Conservation (phyloP, 2,888 invertebrate species). For the Lysandra bellargus region DNA sequence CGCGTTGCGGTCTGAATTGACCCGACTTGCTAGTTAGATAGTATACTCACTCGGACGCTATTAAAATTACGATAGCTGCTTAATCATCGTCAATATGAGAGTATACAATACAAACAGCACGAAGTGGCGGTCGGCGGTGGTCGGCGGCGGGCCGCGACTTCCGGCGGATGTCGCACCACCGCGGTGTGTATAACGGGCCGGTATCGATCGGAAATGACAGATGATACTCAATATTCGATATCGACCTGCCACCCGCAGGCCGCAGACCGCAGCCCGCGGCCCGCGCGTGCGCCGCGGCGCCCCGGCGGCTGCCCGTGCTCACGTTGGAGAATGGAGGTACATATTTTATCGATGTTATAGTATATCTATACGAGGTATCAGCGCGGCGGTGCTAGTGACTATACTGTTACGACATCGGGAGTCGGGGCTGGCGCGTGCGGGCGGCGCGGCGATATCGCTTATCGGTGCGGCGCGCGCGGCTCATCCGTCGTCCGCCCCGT, state of each 20-base stretch:
- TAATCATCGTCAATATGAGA: not conserved
- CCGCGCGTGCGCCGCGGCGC: not conserved
- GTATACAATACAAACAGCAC: constrained; percentile 4
- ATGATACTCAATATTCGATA: not conserved
- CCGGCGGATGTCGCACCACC: constrained; percentile 14
- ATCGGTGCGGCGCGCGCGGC: not conserved
- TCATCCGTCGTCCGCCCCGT: constrained; percentile 4
- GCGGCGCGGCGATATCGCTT: constrained; percentile 1
- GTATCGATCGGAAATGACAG: not conserved
- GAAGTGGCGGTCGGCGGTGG: constrained; percentile 1
- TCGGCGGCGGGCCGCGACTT: not conserved
- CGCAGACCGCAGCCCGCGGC: not conserved
- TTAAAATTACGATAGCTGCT: not conserved
- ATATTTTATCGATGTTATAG: not conserved
- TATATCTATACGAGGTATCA: not conserved
- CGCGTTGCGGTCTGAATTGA: too few relatives aligned
- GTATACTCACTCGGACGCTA: too few relatives aligned
- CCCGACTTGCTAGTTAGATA: too few relatives aligned
- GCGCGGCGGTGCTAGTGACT: too few relatives aligned
- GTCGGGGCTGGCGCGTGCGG: not conserved
- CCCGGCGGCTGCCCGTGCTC: too few relatives aligned
- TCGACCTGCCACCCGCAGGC: not conserved
- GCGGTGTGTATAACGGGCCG: not conserved
- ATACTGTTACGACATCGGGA: not conserved
- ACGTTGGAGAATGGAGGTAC: too few relatives aligned